Evolutionary conservation across 2,113 vertebrate genomes (phyloP).

Genomic region (Pheucticus melanocephalus): DNA sequence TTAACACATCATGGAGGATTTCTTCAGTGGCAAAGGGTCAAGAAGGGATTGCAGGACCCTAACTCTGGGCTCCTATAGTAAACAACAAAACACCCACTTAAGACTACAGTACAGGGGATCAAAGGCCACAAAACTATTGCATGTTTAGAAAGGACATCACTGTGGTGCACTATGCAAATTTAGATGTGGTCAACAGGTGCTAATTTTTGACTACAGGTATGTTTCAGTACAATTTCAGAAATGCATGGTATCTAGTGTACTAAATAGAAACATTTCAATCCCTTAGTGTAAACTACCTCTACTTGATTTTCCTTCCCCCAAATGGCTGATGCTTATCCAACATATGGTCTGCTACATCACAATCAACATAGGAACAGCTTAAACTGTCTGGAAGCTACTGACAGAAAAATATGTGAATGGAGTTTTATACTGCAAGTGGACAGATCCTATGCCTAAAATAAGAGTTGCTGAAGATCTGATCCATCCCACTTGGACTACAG

Average conservation of each 20-base stretch:
- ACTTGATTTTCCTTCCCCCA: background rate
- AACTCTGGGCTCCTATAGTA: background rate
- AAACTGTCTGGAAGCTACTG: background rate
- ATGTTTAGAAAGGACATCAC: background rate
- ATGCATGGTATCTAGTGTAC: no score
- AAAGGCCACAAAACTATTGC: background rate
- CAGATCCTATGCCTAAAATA: background rate
- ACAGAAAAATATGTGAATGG: background rate
- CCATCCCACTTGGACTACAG: background rate
- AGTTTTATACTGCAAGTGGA: background rate
- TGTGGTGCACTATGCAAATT: background rate
- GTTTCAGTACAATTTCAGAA: background rate
- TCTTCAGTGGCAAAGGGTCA: background rate
- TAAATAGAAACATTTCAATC: background rate
- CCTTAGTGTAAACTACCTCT: background rate
- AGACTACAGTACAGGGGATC: rapidly evolving
- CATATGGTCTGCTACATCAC: background rate
- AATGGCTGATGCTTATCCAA: background rate
- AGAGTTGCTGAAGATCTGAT: background rate
- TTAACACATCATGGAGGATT: background rate
- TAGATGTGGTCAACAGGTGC: background rate
- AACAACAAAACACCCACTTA: background rate
- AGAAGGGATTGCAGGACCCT: background rate
- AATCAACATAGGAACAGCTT: background rate
- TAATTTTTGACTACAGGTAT: background rate